These are phyloP conservation scores for Ochropleura plecta DNA, from an alignment of 2,888 invertebrate genomes.

Conservation along the genomic window DNA sequence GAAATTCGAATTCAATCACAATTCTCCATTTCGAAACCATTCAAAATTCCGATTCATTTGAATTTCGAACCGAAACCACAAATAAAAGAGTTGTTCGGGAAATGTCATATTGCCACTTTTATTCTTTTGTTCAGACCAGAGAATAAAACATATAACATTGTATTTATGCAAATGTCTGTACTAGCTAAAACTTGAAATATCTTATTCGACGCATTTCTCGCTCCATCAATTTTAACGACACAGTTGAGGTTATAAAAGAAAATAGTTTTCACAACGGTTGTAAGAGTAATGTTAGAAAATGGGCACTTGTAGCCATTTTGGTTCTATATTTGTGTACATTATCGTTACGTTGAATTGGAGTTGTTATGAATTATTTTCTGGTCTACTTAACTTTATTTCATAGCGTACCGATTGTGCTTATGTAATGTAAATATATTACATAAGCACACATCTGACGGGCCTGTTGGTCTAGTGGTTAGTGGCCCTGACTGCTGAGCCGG, in stretches of 20 bases:
- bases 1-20: slow-evolving; percentile 32
- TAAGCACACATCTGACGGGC: too few species aligned
- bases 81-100: slow-evolving; percentile 7
- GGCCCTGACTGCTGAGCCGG: too few species aligned
- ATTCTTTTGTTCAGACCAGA: slow-evolving; percentile 33
- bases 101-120: slow-evolving; percentile 34
- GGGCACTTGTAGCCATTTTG: slow-evolving; percentile 25
- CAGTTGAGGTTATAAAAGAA: slow-evolving; percentile 51
- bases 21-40: slow-evolving; percentile 6
- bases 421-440: background rate
- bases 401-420: slow-evolving; percentile 1
- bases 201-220: slow-evolving; percentile 39
- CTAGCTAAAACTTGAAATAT: slow-evolving; percentile 44
- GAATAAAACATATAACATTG: slow-evolving; percentile 29
- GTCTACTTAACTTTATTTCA: slow-evolving; percentile 40
- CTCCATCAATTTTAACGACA: slow-evolving; percentile 54
- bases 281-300: slow-evolving; percentile 28
- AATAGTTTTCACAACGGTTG: slow-evolving; percentile 39
- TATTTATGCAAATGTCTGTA: slow-evolving; percentile 34
- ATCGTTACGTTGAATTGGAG: slow-evolving; percentile 25
- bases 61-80: slow-evolving; percentile 32
- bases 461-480: too few species aligned
- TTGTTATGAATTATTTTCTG: slow-evolving; percentile 54
- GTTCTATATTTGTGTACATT: slow-evolving; percentile 24
- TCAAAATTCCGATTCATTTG: slow-evolving; percentile 34